Conservation (phyloP, 2,888 invertebrate species). For the Netelia melanura region DNA sequence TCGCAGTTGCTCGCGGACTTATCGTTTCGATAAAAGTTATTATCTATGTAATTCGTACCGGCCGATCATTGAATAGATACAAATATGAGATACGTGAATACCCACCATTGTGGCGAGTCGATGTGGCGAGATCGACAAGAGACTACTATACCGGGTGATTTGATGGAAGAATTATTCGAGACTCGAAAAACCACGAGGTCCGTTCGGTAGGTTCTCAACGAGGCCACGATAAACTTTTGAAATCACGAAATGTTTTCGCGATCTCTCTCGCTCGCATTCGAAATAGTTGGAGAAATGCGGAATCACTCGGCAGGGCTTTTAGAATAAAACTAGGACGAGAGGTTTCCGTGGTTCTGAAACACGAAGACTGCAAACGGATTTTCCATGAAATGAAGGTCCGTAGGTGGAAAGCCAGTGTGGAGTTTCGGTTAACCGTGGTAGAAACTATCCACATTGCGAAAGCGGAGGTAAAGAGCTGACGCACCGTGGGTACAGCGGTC, state of each 20-base stretch:
- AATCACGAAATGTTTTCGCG: constrained; percentile 8
- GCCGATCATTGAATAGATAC: constrained; percentile 73
- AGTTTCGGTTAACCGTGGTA: constrained; percentile 38
- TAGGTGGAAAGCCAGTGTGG: constrained; percentile 16
- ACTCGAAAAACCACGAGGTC: constrained; percentile 10
- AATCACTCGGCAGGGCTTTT: background rate
- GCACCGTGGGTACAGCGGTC: constrained; percentile 26
- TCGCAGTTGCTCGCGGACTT: constrained; percentile 57
- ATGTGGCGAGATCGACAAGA: constrained; percentile 12
- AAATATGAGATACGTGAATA: constrained; percentile 67
- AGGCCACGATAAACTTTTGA: background rate
- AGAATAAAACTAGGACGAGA: constrained; percentile 22
- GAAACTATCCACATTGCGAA: constrained; percentile 43
- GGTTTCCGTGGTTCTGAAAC: constrained; percentile 9
- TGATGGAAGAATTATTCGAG: background rate
- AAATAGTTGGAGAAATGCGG: constrained; percentile 17
- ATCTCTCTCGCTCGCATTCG: background rate
- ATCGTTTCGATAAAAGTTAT: constrained; percentile 68
- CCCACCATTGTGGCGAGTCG: constrained; percentile 54
- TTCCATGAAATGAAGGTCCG: constrained; percentile 26
- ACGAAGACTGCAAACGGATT: constrained; percentile 28
- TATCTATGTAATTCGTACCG: constrained; percentile 69
- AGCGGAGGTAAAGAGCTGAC: constrained; percentile 62
- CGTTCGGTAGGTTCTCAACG: background rate
- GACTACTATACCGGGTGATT: constrained; percentile 53